Base-by-base conservation (phyloP, 2,888 invertebrate genomes). In the Orthosia gracilis region DNA sequence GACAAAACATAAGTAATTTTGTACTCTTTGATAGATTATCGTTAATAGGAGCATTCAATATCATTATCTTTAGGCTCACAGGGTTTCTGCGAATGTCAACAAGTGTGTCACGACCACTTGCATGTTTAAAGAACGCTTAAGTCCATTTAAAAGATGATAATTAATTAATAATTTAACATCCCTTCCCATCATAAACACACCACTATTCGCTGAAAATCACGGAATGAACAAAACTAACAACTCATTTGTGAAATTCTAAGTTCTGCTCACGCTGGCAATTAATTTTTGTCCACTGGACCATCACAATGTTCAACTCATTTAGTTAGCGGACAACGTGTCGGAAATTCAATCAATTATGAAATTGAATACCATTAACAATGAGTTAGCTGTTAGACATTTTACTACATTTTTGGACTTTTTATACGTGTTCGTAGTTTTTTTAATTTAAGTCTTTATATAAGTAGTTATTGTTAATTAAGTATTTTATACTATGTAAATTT, bases 221-320 rank as follows among this genome's bases (percentile, higher is more conserved):
- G 76, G n/a, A 72, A 40, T 69, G 13, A 71, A 67, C 66, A 76
- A 63, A 80, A 76, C 76, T 50, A 69, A 57, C 49, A 49, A 70
- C 59, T 58, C 58, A 54, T 84, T 80, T 73, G 47, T 69, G 47
- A 69, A 65, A 72, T 62, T 66, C 81, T 84, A 84, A 84, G 59
- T 73, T 23, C 59, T 45, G 73, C 59, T 59, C 23, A 68, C 62
- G 84, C 47, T 49, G 52, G 45, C 45, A 84, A 84, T 82, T 73
- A 75, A 69, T 71, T 64, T 75, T 73, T 78, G 78, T 62, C 45
- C 57, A 66, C 18, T 23, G 61, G 13, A 70, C 82, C 62, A 71
- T 78, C 61, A 77, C 57, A 69, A 57, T 79, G 69, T 58, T 57
- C n/a, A 26, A 13, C 23, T 54, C 63, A 77, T 66, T 77, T 66